Evolutionary conservation across 2,888 invertebrate genomes (phyloP).

Genomic region (Rhingia campestris): DNA sequence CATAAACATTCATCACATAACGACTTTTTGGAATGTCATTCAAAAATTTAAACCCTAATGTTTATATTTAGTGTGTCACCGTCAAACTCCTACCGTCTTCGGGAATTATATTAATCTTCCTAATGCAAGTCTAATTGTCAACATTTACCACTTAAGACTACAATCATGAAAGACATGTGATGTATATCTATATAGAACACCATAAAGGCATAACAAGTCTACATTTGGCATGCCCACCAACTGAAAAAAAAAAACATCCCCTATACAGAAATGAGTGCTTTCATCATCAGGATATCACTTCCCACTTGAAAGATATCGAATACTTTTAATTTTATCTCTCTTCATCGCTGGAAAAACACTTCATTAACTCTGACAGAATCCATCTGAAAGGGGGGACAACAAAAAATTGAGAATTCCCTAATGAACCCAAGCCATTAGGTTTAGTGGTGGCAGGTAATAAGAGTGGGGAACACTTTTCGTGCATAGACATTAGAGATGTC

Average conservation of each 20-base stretch:
- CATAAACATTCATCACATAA: too few species aligned
- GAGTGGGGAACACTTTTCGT: neutral
- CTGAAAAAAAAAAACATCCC: neutral
- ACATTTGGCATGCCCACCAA: too few species aligned
- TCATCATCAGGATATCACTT: slow-evolving; percentile 35
- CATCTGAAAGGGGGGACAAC: neutral
- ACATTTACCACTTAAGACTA: too few species aligned
- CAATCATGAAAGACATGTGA: too few species aligned
- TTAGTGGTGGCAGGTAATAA: neutral
- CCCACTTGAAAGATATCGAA: slow-evolving; percentile 33
- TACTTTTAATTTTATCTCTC: slow-evolving; percentile 15
- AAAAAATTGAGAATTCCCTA: neutral
- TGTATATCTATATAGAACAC: too few species aligned
- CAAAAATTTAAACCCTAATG: too few species aligned
- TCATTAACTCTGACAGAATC: slow-evolving; percentile 22
- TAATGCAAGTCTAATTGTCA: too few species aligned
- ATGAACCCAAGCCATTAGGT: slow-evolving; percentile 9
- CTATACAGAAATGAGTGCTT: slow-evolving; percentile 9
- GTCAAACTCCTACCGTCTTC: too few species aligned
- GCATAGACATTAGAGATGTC: slow-evolving; percentile 42
- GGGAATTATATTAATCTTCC: too few species aligned
- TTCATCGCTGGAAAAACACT: neutral
- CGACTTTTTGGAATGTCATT: too few species aligned
- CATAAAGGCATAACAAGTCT: too few species aligned
- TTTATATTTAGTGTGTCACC: too few species aligned